Evolutionary conservation across 1,140 invertebrate genomes (phyloP), one percentile per base, ranked within the genome.

Genomic region (Camponotus vicinus): DNA sequence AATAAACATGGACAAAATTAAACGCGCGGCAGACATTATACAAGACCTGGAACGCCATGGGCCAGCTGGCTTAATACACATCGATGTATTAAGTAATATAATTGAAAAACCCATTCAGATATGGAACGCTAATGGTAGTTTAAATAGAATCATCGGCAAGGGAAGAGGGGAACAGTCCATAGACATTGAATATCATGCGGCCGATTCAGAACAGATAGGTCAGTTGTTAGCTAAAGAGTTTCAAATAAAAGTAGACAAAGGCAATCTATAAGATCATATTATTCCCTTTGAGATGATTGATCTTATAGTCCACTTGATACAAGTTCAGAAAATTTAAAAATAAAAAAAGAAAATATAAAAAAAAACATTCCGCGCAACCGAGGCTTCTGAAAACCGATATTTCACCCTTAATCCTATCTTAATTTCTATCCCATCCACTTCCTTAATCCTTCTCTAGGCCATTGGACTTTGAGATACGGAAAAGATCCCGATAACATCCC

Each of bases 401-500:
- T 61, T 32, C 21, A 27, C 4, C 32, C 11, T 61, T 11, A 2
- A 45, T 21, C 18, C 40, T 73, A 57, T 73, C 34, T 27, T n/a
- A 37, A 5, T 37, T 15, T 1, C 18, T 3, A 32, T 21, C 18
- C n/a, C 15, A 75, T 52, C 49, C 49, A n/a, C 27, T 64, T 63
- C 27, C 18, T 7, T 21, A 76, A 61, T 76, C 6, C 11, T 52
- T 49, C 34, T 27, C 18, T 49, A 66, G 91, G 90, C 9, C 93
- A 93, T 34, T 93, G 92, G 92, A 92, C 90, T 0, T 32, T 92
- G 3, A 32, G 55, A 0, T 78, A 73, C 1, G 70, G 88, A n/a
- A 85, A 57, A 18, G 86, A 93, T 69, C 91, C 90, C 0, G 7
- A 67, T 1, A 34, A 83, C 18, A 13, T 70, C 0, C 32, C 79